phyloP scores from a whole-genome alignment of 2,797 vertebrate genomes.

The Alca torda region DNA sequence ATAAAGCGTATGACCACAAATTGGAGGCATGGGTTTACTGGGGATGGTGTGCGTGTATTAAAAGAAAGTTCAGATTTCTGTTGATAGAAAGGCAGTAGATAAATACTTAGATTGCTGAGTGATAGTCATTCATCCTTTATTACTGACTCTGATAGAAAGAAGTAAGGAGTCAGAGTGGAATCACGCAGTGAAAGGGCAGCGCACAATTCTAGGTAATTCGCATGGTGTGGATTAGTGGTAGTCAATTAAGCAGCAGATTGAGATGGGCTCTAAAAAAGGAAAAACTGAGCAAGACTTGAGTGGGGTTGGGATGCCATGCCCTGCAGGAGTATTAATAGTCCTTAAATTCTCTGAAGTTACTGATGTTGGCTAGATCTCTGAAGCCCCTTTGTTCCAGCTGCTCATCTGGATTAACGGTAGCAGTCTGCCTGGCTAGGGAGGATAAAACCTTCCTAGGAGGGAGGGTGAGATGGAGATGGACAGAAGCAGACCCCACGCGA shows the following conservation, averaged over 20 bases:
- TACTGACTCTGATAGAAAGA: not conserved
- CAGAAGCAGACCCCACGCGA: not conserved
- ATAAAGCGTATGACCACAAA: not conserved
- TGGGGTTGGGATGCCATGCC: not conserved
- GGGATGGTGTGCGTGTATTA: not conserved
- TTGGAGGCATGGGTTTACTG: not conserved
- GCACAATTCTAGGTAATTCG: not conserved
- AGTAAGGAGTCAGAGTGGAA: not conserved
- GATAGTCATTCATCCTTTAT: not conserved
- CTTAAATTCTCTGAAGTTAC: not conserved
- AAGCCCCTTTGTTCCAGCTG: not conserved
- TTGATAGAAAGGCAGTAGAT: not conserved
- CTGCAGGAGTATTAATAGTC: not conserved
- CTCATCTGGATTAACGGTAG: not conserved
- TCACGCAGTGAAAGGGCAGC: not conserved
- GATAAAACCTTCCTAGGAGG: not conserved
- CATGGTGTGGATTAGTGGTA: not conserved
- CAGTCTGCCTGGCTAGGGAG: not conserved
- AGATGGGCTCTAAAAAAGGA: not conserved
- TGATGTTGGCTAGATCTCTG: not conserved
- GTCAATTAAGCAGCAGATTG: not conserved
- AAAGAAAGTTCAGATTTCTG: not conserved
- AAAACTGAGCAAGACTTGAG: not conserved
- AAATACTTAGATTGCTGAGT: not conserved
- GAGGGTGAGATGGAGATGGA: not conserved